Conservation (phyloP, 1,140 invertebrate species). For the Liolophura sinensis region DNA sequence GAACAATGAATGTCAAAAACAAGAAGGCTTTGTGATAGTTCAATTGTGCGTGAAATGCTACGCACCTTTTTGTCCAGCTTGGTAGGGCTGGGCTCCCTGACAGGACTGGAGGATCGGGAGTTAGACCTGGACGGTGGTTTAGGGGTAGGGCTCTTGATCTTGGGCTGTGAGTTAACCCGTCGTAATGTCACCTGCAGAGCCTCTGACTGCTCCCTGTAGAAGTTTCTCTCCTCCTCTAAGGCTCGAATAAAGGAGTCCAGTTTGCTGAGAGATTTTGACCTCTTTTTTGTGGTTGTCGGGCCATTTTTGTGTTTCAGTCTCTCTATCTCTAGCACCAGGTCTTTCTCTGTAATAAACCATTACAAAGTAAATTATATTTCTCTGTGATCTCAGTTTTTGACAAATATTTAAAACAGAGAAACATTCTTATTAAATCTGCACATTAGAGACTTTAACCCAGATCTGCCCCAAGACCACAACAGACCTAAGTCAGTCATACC, state of each 20-base stretch:
- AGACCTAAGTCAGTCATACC: no score
- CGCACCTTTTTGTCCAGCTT: constrained; percentile 9
- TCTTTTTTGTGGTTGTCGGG: constrained; percentile 27
- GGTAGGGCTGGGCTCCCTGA: constrained; percentile 25
- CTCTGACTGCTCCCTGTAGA: constrained; percentile 56
- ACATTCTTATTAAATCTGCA: no score
- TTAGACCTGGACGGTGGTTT: constrained; percentile 24
- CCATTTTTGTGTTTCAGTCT: constrained; percentile 51
- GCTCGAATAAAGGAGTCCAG: constrained; percentile 53
- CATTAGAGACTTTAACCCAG: no score
- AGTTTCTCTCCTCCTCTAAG: constrained; percentile 59
- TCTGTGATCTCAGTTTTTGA: no score
- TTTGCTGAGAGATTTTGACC: constrained; percentile 44
- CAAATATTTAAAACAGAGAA: no score
- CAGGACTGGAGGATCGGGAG: constrained; percentile 36
- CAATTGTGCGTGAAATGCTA: background rate
- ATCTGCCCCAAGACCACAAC: no score
- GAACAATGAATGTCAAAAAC: no score
- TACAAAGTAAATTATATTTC: background rate
- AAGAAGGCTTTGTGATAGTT: no score
- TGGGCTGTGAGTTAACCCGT: constrained; percentile 26
- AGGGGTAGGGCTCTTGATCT: constrained; percentile 24
- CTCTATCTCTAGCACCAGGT: constrained; percentile 57
- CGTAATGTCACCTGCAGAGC: constrained; percentile 47
- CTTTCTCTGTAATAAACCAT: constrained; percentile 49